A percentile compares a stretch with the other conserved stretches of the same genome.
Evolutionary conservation across 1,140 invertebrate species (phyloP).

Genomic region (Leguminivora glycinivorella): DNA sequence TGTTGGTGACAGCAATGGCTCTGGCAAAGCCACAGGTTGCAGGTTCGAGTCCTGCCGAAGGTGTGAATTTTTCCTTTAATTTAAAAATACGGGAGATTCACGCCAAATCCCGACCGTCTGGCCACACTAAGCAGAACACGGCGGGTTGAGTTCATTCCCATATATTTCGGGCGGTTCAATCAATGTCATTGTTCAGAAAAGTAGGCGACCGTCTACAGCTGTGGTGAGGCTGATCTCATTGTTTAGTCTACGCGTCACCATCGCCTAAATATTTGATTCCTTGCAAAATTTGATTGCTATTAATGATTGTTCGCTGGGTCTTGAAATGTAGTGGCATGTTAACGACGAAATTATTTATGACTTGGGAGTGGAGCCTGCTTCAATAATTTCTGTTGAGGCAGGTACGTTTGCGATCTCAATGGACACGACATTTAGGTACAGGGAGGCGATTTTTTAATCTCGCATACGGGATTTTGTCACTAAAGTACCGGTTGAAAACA

Average conservation of each 20-base stretch:
- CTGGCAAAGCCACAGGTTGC: too few relatives aligned
- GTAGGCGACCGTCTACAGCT: constrained; percentile 37
- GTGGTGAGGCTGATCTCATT: constrained; percentile 71
- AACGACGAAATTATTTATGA: background rate
- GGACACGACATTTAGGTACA: too few relatives aligned
- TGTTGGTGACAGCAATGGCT: too few relatives aligned
- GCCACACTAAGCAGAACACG: constrained; percentile 4
- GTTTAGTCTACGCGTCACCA: constrained; percentile 69
- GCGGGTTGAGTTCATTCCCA: constrained; percentile 17
- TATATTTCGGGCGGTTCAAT: constrained; percentile 34
- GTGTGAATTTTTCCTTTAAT: too few relatives aligned
- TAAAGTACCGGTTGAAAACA: too few relatives aligned
- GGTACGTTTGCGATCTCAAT: background rate
- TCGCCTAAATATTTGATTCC: constrained; percentile 50
- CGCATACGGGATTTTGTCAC: too few relatives aligned
- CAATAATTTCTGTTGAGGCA: background rate
- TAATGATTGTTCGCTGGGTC: constrained; percentile 36
- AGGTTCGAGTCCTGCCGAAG: too few relatives aligned
- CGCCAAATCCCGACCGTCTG: too few relatives aligned
- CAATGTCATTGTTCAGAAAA: constrained; percentile 57
- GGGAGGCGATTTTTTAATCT: too few relatives aligned
- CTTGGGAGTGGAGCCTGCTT: background rate
- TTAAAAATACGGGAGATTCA: too few relatives aligned
- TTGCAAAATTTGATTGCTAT: constrained; percentile 47
- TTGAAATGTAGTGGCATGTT: constrained; percentile 34